phyloP scores from a whole-genome alignment of 2,797 vertebrate species.

The Paedocypris micromegethes region DNA sequence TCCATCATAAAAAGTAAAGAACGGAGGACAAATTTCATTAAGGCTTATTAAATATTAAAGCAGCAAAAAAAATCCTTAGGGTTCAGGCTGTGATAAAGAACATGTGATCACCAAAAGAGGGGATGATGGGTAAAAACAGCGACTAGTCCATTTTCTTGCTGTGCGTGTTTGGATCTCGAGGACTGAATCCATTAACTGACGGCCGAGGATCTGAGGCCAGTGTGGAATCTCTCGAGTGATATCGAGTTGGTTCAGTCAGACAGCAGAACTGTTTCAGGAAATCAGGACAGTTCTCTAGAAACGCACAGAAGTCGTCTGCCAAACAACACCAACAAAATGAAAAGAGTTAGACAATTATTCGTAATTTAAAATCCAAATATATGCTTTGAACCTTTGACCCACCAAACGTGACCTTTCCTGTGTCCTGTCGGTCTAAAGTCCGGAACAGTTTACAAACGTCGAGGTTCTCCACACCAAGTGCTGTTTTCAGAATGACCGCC shows the following conservation, averaged over 20 bases:
- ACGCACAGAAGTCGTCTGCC: constrained; percentile 74
- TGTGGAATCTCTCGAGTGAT: constrained; percentile 45
- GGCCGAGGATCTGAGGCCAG: constrained; percentile 10
- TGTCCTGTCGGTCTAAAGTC: constrained; percentile 64
- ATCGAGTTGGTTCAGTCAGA: constrained; percentile 50
- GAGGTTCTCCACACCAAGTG: constrained; percentile 79
- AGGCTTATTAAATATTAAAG: too few species aligned
- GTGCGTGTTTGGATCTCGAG: constrained; percentile 55
- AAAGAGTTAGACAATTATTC: too few species aligned
- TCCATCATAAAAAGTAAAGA: too few species aligned
- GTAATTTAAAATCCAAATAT: too few species aligned
- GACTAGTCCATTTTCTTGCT: constrained; percentile 47
- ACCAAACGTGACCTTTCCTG: constrained; percentile 78
- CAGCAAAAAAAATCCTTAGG: too few species aligned
- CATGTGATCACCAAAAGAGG: too few species aligned
- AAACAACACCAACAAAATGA: constrained; percentile 28
- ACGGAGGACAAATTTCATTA: too few species aligned
- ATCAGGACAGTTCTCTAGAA: constrained; percentile 68
- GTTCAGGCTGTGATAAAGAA: too few species aligned
- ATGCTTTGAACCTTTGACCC: constrained; percentile 44
- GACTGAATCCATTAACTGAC: constrained; percentile 71
- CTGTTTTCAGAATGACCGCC: constrained; percentile 75
- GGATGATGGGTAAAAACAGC: constrained; percentile 53
- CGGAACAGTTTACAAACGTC: constrained; percentile 70
- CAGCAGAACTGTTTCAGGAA: constrained; percentile 76